Base-by-base conservation (phyloP, 2,888 invertebrate species). In the Xylophagus ater region DNA sequence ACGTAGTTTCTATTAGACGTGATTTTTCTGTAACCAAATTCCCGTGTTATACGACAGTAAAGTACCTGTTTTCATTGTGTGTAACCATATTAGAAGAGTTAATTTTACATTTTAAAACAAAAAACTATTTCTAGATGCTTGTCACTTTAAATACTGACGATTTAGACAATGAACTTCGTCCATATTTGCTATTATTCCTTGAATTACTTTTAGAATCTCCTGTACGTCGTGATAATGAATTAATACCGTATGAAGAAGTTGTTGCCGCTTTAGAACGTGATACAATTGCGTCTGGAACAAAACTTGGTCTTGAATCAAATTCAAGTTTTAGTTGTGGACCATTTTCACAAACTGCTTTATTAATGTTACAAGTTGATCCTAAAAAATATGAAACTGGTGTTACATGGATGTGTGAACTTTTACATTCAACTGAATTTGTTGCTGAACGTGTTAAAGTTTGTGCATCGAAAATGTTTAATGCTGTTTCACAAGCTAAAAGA, bases 381-480 rank as follows among this genome's bases (percentile, higher is more conserved):
- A 68, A 72, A 35, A 86, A 87, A 55, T 87, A 85, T 55, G 69
- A 70, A 12, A 71, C 71, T 45, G 82, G 86, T 0, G 74, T 92
- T 9, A 68, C 75, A 36, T 88, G 86, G 76, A 60, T 89, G 36
- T 71, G 75, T 47, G 83, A 89, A 51, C 67, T 92, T 19, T 56
- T 92, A 20, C 82, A 76, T 53, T 62, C 75, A 6, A 76, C 81
- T 1, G 72, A 77, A 47, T 74, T 89, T 49, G 78, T 76, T 0
- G 70, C 73, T 10, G 85, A 87, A 35, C 68, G 89, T 45, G 59
- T 89, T 31, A 73, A 79, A 51, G 78, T 87, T 18, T 78, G 85
- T 47, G 81, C 84, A 1, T 78, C 78, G 45, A 84, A 89, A 60
- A 73, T 90, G 66, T 72, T 81, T 33, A 88, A 86, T 50, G 82